Conservation (phyloP, 2,797 vertebrate species). For the Halcyon chelicuti region DNA sequence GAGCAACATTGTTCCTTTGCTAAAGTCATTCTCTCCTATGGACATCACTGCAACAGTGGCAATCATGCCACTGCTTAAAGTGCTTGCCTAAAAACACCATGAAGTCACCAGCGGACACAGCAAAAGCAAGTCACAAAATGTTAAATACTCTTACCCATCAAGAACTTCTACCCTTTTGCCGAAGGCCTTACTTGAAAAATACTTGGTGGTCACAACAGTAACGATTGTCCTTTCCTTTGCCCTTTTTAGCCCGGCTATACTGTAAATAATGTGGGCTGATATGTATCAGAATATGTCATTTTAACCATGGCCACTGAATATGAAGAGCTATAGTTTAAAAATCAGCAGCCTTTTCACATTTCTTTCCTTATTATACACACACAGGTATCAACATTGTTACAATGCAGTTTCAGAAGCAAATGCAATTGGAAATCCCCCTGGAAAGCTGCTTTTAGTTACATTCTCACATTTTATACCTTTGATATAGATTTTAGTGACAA, state of each 20-base stretch:
- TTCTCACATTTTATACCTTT: not conserved
- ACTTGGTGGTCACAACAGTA: not conserved
- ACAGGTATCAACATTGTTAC: not conserved
- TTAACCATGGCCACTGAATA: not conserved
- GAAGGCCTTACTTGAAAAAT: not conserved
- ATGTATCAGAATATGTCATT: not conserved
- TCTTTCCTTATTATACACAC: not conserved
- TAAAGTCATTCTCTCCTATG: not conserved
- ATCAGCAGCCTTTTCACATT: rapidly evolving
- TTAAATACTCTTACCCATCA: not conserved
- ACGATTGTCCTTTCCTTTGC: not conserved
- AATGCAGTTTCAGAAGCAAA: not conserved
- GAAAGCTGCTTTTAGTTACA: not conserved
- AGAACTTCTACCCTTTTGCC: rapidly evolving
- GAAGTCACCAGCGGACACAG: not conserved
- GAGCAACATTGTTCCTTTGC: not conserved
- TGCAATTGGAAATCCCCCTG: not conserved
- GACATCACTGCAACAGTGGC: not conserved
- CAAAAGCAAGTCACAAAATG: not conserved
- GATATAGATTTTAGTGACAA: not conserved
- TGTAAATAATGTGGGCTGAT: not conserved
- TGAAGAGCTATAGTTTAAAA: not conserved
- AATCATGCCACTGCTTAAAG: not conserved
- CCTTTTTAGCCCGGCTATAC: not conserved
- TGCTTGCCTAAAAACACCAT: not conserved